Evolutionary conservation across 2,113 vertebrate genomes (phyloP).

Genomic region (Zosterops japonicus): DNA sequence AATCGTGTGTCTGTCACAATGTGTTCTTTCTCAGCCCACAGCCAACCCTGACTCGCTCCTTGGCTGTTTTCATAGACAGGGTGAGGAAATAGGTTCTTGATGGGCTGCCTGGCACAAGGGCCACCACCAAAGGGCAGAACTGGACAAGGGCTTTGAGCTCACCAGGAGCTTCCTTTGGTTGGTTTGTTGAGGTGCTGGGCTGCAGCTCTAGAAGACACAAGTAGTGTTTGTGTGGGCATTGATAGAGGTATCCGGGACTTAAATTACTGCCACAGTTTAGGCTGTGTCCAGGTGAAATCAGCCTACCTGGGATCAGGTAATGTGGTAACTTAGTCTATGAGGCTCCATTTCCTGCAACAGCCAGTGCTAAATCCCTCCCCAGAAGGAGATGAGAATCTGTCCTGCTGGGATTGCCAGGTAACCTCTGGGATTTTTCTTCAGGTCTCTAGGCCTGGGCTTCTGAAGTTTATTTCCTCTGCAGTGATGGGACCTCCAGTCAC

Average conservation of each 20-base stretch:
- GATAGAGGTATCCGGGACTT: neutral
- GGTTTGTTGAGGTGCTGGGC: neutral
- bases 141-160: neutral
- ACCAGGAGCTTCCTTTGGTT: fast-evolving
- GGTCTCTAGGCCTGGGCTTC: neutral
- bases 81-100: neutral
- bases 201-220: neutral
- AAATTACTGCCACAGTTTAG: neutral
- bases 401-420: neutral
- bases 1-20: fast-evolving
- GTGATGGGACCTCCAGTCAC: neutral
- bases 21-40: neutral
- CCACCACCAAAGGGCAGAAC: fast-evolving
- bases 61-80: fast-evolving
- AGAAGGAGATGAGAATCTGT: neutral
- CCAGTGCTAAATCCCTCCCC: neutral
- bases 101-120: neutral
- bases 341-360: neutral
- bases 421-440: neutral
- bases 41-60: neutral
- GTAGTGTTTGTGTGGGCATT: fast-evolving
- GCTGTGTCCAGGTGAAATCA: neutral
- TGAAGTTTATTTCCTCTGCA: neutral
- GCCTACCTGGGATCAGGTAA: neutral
- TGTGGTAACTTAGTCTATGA: neutral